Base-by-base conservation (phyloP, 2,113 vertebrate genomes). In the Notothenia rossii region DNA sequence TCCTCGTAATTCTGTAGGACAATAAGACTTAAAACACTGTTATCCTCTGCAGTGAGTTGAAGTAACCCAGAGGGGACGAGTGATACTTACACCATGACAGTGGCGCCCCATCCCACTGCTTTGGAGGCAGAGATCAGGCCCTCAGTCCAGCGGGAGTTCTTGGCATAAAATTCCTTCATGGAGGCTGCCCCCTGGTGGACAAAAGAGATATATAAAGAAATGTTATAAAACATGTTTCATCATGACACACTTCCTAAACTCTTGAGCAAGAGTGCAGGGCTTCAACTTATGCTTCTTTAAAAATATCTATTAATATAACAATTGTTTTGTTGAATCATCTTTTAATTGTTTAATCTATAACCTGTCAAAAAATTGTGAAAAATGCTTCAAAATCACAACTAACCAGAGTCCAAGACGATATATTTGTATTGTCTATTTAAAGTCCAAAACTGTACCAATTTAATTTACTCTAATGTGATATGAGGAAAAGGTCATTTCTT, bases 41-140 rank as follows among this genome's bases (percentile, higher is more conserved):
- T n/a, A 48, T 15, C 4, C 25, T 45, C 12, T 5, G 53, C 6
- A 53, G 22, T 75, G 29, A 60, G 60, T 7, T 36, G n/a, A 49
- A 75, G 66, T 53, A 17, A 10, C 59, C 66, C 20, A 18, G 45
- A 29, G 36, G 29, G 29, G 22, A 78, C 11, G 55, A 58, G 10
- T 46, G 68, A 9, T 48, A 95, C 98, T 96, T 96, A 99, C 98
- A 99, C 98, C 97, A 99, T 95, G 86, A 99, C 91, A 0, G 98
- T 99, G 61, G 98, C 98, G n/a, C 98, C 98, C 97, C 97, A 99
- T 82, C 98, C 98, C 36, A 99, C 98, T 0, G 97, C 98, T 93
- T 99, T 99, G 40, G 98, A 97, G 56, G 98, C 98, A 0, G 98
- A 99, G 90, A 99, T 99, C 67, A 99, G 95, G 45, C 98, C 98